Percentiles rank a stretch among this genome's conserved stretches.
Conservation (phyloP, 2,888 invertebrate species). For the Diarsia brunnea region DNA sequence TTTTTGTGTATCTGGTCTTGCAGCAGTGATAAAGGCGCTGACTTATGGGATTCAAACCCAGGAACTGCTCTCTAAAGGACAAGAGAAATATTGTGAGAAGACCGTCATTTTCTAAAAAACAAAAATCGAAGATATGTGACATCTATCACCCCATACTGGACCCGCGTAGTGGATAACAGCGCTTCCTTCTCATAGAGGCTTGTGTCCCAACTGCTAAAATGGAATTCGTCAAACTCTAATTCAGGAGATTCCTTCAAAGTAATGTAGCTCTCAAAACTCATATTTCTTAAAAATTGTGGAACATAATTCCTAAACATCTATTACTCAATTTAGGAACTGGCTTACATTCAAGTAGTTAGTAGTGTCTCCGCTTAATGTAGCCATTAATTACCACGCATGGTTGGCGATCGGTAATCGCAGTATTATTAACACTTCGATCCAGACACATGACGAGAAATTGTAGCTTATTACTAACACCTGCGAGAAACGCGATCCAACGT, state of each 20-base stretch:
- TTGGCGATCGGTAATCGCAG: constrained; percentile 13
- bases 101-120: neutral
- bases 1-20: neutral
- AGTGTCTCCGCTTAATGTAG: neutral
- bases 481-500: constrained; percentile 4
- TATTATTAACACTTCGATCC: constrained; percentile 26
- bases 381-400: constrained; percentile 34
- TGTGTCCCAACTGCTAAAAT: neutral
- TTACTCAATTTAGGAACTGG: neutral
- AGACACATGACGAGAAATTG: constrained; percentile 12
- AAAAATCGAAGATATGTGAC: neutral
- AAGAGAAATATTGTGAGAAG: neutral
- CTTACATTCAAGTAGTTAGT: neutral
- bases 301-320: neutral
- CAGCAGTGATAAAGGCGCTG: neutral
- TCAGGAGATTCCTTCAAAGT: neutral
- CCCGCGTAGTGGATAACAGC: neutral
- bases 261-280: neutral
- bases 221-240: neutral
- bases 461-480: neutral
- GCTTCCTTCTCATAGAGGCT: neutral
- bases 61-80: neutral
- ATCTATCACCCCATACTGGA: neutral
- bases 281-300: neutral
- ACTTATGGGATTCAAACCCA: neutral